Base-by-base conservation (phyloP, 2,113 vertebrate species). In the Delphinus delphis region DNA sequence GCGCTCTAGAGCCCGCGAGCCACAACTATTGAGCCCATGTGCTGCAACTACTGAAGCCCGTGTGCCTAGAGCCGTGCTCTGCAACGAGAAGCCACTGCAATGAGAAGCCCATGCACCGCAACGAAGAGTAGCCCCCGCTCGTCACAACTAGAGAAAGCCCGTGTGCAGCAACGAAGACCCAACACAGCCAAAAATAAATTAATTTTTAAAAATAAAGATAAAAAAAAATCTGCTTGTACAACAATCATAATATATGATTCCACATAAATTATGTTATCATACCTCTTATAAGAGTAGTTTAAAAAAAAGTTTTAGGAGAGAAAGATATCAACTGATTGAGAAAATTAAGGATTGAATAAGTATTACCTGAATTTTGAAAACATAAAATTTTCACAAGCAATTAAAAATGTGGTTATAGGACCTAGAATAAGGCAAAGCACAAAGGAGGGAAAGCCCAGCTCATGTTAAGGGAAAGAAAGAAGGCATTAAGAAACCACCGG, bases 341-440 rank as follows among this genome's bases (percentile, higher is more conserved):
- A 91, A 62, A 81, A 81, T 50, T 31, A 76, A 94, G 65, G 12
- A 47, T 70, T 10, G 13, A 74, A 44, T 70, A 74, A 47, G 25
- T 38, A 79, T 12, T 26, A 33, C 17, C 36, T 53, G 15, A 93
- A 28, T 23, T 90, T 70, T 76, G 26, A 79, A 94, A 96, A 94
- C 21, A 33, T 23, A 12, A 84, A 23, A 81, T 62, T 62, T 88
- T 74, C 28, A 47, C 65, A 89, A 89, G 26, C 36, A 88, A 12
- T 36, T 65, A 65, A 3, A 65, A 88, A 67, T 8, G 8, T 4
- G 5, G 6, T 74, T 38, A 18, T 20, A 50, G 6, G 8, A 50
- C 33, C 36, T 25, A 71, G 8, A 70, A 53, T 38, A 50, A 93
- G 23, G 8, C 8, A 87, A 93, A 77, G 4, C 23, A 68, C 4